Base-by-base conservation (phyloP, 2,888 invertebrate genomes). In the Rhaphigaster nebulosa region DNA sequence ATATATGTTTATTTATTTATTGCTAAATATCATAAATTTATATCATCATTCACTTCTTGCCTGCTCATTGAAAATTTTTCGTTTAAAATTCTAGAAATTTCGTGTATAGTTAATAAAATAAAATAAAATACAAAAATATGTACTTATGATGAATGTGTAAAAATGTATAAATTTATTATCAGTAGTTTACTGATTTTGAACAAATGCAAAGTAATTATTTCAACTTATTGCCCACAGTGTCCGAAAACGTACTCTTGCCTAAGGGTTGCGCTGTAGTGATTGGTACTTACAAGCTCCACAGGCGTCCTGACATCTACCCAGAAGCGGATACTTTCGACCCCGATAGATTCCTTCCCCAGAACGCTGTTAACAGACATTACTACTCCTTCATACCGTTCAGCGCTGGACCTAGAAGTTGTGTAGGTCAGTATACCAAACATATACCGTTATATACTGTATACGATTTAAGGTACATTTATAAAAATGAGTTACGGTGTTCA, bases 331-430 rank as follows among this genome's bases (percentile, higher is more conserved):
- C 95, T 91, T 97, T 97, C 94, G 95, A 97, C 93, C 97, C 97
- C 0, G 97, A 97, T 93, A 97, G 97, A 93, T 97, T 97, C 95
- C 93, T 97, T 56, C 96, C 97, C 0, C 97, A 97, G 93, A 96
- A 95, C 90, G 96, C 96, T 41, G 95, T 96, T 54, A 96, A 96
- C 92, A 95, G 97, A 89, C 97, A 97, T 93, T 97, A 96, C 93
- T 97, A 97, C 93, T 96, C 96, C 91, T 97, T 96, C 93, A 96
- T 97, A 90, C 97, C 97, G 0, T 97, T 97, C 94, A 97, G 96
- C 91, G 97, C 97, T 87, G 97, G 97, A 50, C 97, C 97, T 1
- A 95, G 97, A 92, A 97, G 97, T 92, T 97, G 97, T 93, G 97
- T 97, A 41, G 97, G 96, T 95, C 93, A 94, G 95, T 93, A 65